phyloP scores from a whole-genome alignment of 2,113 vertebrate genomes.

The Canis aureus region DNA sequence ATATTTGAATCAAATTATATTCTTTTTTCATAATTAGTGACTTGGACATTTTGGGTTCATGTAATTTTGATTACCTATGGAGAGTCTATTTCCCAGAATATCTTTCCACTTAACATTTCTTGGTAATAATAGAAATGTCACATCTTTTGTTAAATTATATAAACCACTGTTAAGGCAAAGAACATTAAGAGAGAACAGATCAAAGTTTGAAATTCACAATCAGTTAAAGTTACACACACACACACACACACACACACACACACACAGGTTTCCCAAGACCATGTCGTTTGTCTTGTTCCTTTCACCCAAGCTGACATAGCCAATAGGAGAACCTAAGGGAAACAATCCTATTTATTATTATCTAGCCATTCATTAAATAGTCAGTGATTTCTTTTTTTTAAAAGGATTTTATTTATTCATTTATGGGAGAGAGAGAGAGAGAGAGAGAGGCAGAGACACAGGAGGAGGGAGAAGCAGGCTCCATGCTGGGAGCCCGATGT shows the following conservation, averaged over 20 bases:
- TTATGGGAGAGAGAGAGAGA: too few species aligned
- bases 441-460: too few species aligned
- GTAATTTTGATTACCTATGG: slow-evolving; percentile 74
- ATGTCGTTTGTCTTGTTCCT: background rate
- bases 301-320: background rate
- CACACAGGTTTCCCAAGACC: background rate
- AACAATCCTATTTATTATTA: background rate
- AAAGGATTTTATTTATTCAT: too few species aligned
- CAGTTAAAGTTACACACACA: background rate
- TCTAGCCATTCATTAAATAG: background rate
- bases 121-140: slow-evolving; percentile 75
- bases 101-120: slow-evolving; percentile 65
- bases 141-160: slow-evolving; percentile 55
- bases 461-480: too few species aligned
- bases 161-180: background rate
- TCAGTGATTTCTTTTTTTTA: background rate
- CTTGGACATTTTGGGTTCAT: slow-evolving; percentile 69
- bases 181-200: slow-evolving; percentile 9
- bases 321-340: background rate
- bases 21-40: slow-evolving; percentile 70
- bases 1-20: slow-evolving; percentile 62
- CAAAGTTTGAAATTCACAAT: slow-evolving; percentile 35
- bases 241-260: background rate
- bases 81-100: slow-evolving; percentile 71
- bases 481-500: too few species aligned